Evolutionary conservation across 2,113 vertebrate species (phyloP).

Genomic region (Hystrix brachyura): DNA sequence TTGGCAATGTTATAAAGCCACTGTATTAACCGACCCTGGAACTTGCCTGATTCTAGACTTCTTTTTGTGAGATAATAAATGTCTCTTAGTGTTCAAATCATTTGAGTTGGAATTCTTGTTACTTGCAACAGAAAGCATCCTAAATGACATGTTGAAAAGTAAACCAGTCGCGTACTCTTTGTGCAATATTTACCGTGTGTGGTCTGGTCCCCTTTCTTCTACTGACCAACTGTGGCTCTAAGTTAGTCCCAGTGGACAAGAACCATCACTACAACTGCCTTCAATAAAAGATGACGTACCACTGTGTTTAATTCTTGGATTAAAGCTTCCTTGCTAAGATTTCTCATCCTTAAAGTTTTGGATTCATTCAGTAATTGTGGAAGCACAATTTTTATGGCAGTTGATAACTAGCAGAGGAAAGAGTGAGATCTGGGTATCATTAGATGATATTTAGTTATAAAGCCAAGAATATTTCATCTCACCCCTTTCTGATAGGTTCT

Average conservation of each 20-base stretch:
- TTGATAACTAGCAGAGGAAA: background rate
- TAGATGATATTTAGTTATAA: background rate
- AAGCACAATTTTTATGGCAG: background rate
- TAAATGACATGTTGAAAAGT: background rate
- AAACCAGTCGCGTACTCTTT: background rate
- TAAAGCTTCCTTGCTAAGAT: slow-evolving; percentile 53
- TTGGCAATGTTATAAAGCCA: background rate
- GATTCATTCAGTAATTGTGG: slow-evolving; percentile 20
- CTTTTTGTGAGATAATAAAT: background rate
- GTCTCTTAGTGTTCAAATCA: background rate
- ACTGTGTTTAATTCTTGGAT: background rate
- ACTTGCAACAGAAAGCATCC: slow-evolving; percentile 1
- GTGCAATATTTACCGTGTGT: background rate
- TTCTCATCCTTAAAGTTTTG: background rate
- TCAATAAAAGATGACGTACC: background rate
- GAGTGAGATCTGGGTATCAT: background rate
- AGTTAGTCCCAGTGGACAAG: background rate
- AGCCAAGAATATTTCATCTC: background rate
- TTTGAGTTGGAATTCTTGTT: slow-evolving; percentile 17
- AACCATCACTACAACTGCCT: background rate
- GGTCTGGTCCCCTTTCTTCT: background rate
- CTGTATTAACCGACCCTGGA: background rate
- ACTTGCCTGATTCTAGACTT: slow-evolving; percentile 36
- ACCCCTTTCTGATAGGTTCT: background rate
- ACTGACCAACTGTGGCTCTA: background rate